Evolutionary conservation across 2,113 vertebrate genomes (phyloP), one percentile per base, ranked within the genome.

Genomic region (Rhodinocichla rosea): DNA sequence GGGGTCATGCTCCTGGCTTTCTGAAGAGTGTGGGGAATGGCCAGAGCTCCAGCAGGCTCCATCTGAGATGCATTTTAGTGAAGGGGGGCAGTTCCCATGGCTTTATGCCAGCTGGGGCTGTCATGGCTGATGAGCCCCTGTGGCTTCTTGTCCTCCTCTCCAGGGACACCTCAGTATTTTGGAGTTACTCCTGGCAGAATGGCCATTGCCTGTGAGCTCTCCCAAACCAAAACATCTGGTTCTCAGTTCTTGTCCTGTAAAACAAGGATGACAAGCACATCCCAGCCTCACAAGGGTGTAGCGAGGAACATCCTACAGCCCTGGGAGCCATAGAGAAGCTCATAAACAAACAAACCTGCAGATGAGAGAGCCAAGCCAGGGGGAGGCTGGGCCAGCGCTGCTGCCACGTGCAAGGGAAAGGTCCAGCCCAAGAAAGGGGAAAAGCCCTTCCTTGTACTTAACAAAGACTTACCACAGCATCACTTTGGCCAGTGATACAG

Each of bases 261-360:
- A 92, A 81, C 6, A 74, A 85, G 33, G 79, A 88, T 95, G 90
- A 93, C 87, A 87, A 93, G 89, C 70, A 92, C 67, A 88, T 79
- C 87, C 55, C 24, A 2, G 35, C 45, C 81, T 94, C 78, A 35
- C 55, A 78, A 85, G 87, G 75, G 85, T 81, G 87, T 83, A 95
- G 75, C 0, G 0, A 92, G 75, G 67, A 32, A 33, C 65, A 45
- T 82, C 69, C 52, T 79, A 35, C 52, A 59, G 76, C 32, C 68
- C 57, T 53, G 80, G 86, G 74, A 95, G 88, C 55, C 88, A 65
- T 56, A 77, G 93, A 60, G 67, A 82, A 83, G 67, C 50, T 82
- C 65, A 81, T 74, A 87, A 92, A 96, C 85, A 92, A 95, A 91
- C 59, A 17, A 82, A 89, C 82, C 56, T 83, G 45, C 62, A 84